Evolutionary conservation across 2,797 vertebrate genomes (phyloP), one percentile per base, ranked within the genome.

Genomic region (Thaleichthys pacificus): DNA sequence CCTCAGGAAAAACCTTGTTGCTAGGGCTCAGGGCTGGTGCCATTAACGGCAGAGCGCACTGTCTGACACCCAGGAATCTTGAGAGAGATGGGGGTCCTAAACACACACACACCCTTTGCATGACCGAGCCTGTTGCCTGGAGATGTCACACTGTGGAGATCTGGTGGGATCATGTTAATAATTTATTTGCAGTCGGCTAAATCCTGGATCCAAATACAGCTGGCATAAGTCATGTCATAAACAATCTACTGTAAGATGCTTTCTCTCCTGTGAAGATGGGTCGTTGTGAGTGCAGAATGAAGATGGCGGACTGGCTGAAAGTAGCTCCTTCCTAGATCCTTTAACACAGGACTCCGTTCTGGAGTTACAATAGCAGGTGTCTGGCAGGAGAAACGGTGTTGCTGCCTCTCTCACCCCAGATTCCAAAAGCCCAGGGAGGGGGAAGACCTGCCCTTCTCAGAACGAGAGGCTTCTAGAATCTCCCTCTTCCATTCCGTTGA

Each of bases 91-190:
- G 8, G 42, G 42, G 42, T 14, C 42, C 9, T 56, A 21, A 21
- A 66, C 38, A 51, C 22, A 26, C 65, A 38, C 21, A 65, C 66
- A 74, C 68, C 63, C 74, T 17, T 86, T 2, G 85, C 80, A 72
- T 91, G 89, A 89, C 85, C 51, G 15, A 38, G 62, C 78, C 77
- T 63, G 22, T 17, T 66, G 38, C 4, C 24, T 62, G 73, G 63
- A 69, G 80, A 66, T 57, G 9, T 22, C 62, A 1, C 73, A 76
- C 85, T 87, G 78, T 28, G 66, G 76, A 66, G 76, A 71, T 61
- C 75, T 65, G 64, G 73, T 75, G 83, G 74, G 60, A 75, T 68
- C 79, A 80, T 74, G 80, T 89, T 80, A 86, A 87, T 89, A 86
- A 90, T 85, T 83, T 73, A 88, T 85, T 77, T 71, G 17, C 71